Evolutionary conservation across 2,888 invertebrate species (phyloP).

Genomic region (Erebia palarica): DNA sequence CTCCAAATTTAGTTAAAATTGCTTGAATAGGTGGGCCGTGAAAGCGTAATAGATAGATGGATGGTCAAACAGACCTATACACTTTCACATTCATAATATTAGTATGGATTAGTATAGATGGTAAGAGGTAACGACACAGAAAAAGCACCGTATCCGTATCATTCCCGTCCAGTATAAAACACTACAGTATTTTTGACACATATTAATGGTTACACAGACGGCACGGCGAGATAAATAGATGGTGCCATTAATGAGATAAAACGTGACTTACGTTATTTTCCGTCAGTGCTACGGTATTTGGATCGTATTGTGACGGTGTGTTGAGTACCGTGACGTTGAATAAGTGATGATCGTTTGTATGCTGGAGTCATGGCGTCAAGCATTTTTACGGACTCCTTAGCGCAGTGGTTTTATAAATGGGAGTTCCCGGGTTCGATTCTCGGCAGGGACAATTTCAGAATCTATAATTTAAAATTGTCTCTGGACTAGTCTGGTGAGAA

Average conservation of each 20-base stretch:
- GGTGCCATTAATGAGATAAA: constrained; percentile 73
- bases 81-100: no score
- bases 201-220: constrained; percentile 70
- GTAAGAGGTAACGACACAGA: neutral
- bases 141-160: constrained; percentile 10
- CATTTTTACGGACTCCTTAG: neutral
- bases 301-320: constrained; percentile 43
- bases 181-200: constrained; percentile 57
- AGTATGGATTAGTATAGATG: no score
- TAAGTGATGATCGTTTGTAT: constrained; percentile 17
- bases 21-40: no score
- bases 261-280: constrained; percentile 62
- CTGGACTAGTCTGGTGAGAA: no score
- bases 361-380: no score
- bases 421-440: no score
- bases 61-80: no score
- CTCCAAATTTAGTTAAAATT: no score
- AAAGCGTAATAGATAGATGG: no score
- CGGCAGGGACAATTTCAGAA: no score
- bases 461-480: no score
- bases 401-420: neutral
- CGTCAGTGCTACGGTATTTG: constrained; percentile 58
- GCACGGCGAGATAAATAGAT: constrained; percentile 71
- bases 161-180: constrained; percentile 4
- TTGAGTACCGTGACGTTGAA: constrained; percentile 17